Evolutionary conservation across 2,888 invertebrate species (phyloP), one percentile per base, ranked within the genome.

Genomic region (Calameuta pallipes): DNA sequence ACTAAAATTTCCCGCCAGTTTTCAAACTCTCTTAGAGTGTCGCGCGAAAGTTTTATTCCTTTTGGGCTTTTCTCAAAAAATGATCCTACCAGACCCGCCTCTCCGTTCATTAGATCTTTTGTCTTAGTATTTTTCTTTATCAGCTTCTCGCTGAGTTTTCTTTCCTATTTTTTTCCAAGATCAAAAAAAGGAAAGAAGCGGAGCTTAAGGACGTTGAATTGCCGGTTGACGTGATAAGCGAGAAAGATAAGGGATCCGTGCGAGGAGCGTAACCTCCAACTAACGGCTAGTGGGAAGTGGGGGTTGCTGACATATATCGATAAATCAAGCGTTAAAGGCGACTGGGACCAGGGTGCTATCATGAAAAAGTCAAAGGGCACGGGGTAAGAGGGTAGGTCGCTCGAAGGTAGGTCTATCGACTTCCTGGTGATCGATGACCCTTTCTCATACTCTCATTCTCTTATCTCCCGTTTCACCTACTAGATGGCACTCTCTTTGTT

Each of bases 31-130:
- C 56, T 9, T 9, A 23, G 23, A 56, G 2, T 56, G 23, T 56
- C 2, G 23, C 23, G 56, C 2, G 1, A 56, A 9, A 9, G 9
- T 9, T 9, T 23, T 23, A 37, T 23, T 41, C 1, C 2, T 23
- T 56, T 56, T 56, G 56, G 9, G 9, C 56, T 56, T 56, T 56
- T 23, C 56, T 23, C 56, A 76, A 78, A 78, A 79, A 81, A 79
- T 82, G 71, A 75, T 79, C 77, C 69, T 77, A 73, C 56, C 23
- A 56, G 56, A 23, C 9, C 23, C 23, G 56, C 15, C 56, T 23
- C 9, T 56, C 23, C 23, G 56, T 23, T 41, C 41, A 41, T 41
- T 41, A 6, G 15, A 23, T 6, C 56, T 9, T 56, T 56, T 23
- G 56, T 56, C 56, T 23, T 9, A 56, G 23, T 56, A 56, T 23